These are phyloP conservation scores for Hirundo rustica DNA, from an alignment of 2,797 vertebrate species.

Conservation along the genomic window DNA sequence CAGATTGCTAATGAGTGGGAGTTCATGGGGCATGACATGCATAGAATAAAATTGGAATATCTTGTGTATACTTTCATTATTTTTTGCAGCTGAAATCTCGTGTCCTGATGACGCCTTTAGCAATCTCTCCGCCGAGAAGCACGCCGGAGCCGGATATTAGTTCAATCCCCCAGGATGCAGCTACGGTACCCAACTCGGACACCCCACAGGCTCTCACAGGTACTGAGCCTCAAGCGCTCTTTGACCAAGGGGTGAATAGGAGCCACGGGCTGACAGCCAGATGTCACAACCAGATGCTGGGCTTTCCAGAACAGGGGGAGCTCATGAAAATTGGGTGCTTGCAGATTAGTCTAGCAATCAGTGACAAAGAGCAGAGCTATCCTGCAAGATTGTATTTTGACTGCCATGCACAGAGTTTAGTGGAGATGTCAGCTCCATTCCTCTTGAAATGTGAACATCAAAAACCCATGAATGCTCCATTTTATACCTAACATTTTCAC, in stretches of 20 bases:
- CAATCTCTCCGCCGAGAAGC: constrained; percentile 87
- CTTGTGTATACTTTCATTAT: constrained; percentile 22
- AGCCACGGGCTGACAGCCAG: background rate
- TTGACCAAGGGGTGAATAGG: background rate
- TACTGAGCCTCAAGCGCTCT: constrained; percentile 51
- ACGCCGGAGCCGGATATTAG: constrained; percentile 90
- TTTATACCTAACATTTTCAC: background rate
- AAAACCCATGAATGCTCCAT: background rate
- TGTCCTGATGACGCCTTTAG: constrained; percentile 89
- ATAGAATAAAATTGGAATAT: background rate
- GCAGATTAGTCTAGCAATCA: background rate
- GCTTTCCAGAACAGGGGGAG: background rate
- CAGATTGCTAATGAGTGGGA: constrained; percentile 46
- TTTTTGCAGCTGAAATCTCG: constrained; percentile 87
- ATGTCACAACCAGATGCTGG: background rate
- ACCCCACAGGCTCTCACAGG: constrained; percentile 90
- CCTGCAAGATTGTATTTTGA: background rate
- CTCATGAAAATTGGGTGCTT: background rate
- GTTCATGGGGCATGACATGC: background rate
- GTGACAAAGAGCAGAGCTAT: background rate
- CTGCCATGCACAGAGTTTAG: background rate
- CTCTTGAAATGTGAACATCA: background rate
- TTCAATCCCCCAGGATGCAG: constrained; percentile 90
- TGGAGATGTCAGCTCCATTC: background rate
- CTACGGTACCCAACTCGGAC: constrained; percentile 86